Conservation (phyloP, 2,113 vertebrate genomes). For the Callocephalon fimbriatum region DNA sequence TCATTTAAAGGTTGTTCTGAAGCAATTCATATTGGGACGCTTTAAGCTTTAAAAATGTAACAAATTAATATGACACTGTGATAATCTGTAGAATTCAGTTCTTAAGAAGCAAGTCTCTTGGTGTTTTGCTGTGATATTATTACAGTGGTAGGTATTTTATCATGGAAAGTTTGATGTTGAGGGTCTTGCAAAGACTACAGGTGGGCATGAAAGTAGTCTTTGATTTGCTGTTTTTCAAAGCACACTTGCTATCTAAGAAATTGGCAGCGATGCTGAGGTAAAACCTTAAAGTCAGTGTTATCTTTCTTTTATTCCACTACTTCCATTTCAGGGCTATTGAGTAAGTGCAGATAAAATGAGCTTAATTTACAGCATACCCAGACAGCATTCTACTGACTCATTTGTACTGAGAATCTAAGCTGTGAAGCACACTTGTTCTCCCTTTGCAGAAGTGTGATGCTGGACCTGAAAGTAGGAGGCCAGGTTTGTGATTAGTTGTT, state of each 20-base stretch:
- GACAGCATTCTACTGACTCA: not conserved
- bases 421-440: not conserved
- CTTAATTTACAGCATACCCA: not conserved
- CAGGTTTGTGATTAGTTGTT: not conserved
- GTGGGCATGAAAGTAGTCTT: not conserved
- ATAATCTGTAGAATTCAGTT: not conserved
- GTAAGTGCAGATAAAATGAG: not conserved
- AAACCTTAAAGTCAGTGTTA: not conserved
- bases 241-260: not conserved
- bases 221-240: conserved; percentile 46
- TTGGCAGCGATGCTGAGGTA: not conserved
- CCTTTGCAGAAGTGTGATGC: not conserved
- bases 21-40: not conserved
- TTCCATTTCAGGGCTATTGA: not conserved
- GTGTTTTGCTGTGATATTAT: not conserved
- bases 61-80: not conserved
- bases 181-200: not conserved
- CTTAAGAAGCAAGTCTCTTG: not conserved
- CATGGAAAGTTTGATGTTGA: not conserved
- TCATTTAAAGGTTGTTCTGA: not conserved
- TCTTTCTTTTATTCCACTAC: not conserved
- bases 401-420: not conserved
- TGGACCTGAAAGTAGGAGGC: not conserved
- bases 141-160: not conserved
- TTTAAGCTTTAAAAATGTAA: not conserved